Evolutionary conservation across 2,888 invertebrate genomes (phyloP).

Genomic region (Polia nebulosa): DNA sequence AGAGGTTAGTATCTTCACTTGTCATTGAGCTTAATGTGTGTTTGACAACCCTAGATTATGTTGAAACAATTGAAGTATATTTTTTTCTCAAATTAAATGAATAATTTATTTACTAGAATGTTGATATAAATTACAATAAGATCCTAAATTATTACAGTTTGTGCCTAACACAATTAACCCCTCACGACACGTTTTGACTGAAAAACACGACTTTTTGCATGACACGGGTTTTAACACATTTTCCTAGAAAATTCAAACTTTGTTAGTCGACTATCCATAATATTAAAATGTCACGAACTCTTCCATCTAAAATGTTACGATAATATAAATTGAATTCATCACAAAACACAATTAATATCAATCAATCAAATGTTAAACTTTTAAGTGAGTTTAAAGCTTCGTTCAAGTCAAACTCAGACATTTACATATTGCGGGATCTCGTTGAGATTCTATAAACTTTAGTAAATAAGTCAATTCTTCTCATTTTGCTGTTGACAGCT

Average conservation of each 20-base stretch:
- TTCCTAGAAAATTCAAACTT: conserved; percentile 5
- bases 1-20: conserved; percentile 83
- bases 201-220: conserved; percentile 37
- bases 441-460: conserved; percentile 17
- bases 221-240: conserved; percentile 12
- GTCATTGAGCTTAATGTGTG: conserved; percentile 7
- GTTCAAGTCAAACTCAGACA: conserved; percentile 27
- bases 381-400: conserved; percentile 37
- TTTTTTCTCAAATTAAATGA: neutral
- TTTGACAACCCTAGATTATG: conserved; percentile 10
- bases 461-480: conserved; percentile 5
- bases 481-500: neutral
- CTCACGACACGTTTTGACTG: conserved; percentile 29
- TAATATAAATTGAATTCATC: conserved; percentile 41
- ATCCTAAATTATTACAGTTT: neutral
- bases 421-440: conserved; percentile 23
- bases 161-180: conserved; percentile 43
- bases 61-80: neutral
- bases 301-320: conserved; percentile 13
- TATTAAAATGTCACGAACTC: conserved; percentile 17
- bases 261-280: conserved; percentile 1
- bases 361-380: conserved; percentile 49
- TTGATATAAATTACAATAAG: neutral
- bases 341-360: conserved; percentile 46
- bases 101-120: neutral